A percentile compares a stretch with the other conserved stretches of the same genome.
phyloP scores from a whole-genome alignment of 2,888 invertebrate species.

The Sicus ferrugineus region DNA sequence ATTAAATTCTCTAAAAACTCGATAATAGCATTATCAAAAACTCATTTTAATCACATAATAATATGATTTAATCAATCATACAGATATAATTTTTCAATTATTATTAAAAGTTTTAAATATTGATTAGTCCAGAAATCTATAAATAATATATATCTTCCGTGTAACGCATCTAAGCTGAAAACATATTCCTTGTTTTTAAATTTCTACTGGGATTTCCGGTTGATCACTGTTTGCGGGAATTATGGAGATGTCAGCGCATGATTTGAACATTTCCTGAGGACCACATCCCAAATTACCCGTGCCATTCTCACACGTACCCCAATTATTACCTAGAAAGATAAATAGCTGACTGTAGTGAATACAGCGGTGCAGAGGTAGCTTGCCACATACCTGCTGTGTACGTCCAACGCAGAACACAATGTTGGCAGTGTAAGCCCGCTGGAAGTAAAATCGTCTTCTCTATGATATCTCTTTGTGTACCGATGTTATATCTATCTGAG shows the following conservation, averaged over 20 bases:
- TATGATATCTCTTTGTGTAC: conserved; percentile 48
- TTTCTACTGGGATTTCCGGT: not conserved
- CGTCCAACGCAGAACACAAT: conserved; percentile 69
- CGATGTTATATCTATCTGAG: conserved; percentile 46
- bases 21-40: too few relatives aligned
- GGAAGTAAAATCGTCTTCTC: conserved; percentile 61
- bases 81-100: too few relatives aligned
- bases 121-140: too few relatives aligned
- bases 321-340: conserved; percentile 63
- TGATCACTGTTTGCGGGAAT: not conserved
- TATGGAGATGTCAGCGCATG: conserved; percentile 66
- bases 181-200: not conserved
- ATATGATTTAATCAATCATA: too few relatives aligned
- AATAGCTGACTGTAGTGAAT: not conserved
- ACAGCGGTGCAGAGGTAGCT: not conserved
- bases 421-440: conserved; percentile 64
- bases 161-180: too few relatives aligned
- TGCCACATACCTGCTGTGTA: conserved; percentile 43
- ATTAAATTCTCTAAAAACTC: too few relatives aligned
- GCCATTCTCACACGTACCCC: conserved; percentile 65
- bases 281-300: conserved; percentile 65
- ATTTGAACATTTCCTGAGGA: conserved; percentile 66
- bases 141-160: too few relatives aligned
- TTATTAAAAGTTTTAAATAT: too few relatives aligned
- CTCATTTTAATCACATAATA: too few relatives aligned